Evolutionary conservation across 2,113 vertebrate genomes (phyloP).

Genomic region (Dromas ardeola): DNA sequence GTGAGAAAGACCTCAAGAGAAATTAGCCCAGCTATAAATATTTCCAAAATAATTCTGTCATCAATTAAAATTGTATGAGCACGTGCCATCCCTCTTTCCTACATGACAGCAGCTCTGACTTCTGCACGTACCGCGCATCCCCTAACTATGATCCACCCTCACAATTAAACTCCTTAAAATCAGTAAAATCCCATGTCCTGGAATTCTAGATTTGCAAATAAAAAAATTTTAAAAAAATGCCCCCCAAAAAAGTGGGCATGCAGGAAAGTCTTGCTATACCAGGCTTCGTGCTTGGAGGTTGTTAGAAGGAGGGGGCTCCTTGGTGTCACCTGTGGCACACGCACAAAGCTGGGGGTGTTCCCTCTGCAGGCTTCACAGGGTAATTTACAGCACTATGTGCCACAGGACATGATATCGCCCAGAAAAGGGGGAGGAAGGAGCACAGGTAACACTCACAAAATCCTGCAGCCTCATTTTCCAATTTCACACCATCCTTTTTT

Average conservation of each 20-base stretch:
- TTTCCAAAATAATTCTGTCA: neutral
- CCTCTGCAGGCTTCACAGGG: neutral
- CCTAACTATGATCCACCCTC: neutral
- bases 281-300: fast-evolving
- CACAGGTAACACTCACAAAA: neutral
- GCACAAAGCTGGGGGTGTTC: neutral
- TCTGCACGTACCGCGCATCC: neutral
- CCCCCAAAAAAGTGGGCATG: neutral
- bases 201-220: neutral
- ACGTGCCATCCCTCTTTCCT: neutral
- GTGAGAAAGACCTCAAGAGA: neutral
- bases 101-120: neutral
- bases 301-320: neutral
- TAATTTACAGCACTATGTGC: neutral
- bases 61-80: neutral
- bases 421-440: neutral
- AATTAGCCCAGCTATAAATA: neutral
- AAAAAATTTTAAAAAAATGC: neutral
- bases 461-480: neutral
- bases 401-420: neutral
- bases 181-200: neutral
- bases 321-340: neutral
- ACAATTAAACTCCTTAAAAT: neutral
- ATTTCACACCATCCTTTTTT: neutral
- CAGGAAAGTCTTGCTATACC: neutral